Evolutionary conservation across 2,797 vertebrate species (phyloP).

Genomic region (Ambastaia sidthimunki): DNA sequence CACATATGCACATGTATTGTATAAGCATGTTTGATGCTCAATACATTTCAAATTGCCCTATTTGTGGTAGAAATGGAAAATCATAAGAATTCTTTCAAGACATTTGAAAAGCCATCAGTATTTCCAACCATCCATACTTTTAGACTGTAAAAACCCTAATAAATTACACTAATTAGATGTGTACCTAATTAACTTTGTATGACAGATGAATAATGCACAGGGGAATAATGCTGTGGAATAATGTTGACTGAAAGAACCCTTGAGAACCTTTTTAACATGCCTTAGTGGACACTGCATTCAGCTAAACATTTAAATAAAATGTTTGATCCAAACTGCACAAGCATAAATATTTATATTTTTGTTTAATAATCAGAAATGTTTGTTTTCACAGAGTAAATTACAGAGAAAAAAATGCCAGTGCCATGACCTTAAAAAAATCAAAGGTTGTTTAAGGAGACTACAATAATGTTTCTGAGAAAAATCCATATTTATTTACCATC

Average conservation of each 20-base stretch:
- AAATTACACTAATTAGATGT: too few relatives aligned
- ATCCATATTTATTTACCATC: not conserved
- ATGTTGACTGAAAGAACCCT: constrained; percentile 8
- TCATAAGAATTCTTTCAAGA: too few relatives aligned
- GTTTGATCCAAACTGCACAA: constrained; percentile 27
- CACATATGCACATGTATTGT: too few relatives aligned
- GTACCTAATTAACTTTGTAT: not conserved
- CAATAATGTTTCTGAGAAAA: not conserved
- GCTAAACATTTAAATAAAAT: constrained; percentile 39
- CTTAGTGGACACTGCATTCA: not conserved
- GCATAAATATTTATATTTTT: constrained; percentile 45
- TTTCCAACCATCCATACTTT: too few relatives aligned
- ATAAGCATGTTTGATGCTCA: too few relatives aligned
- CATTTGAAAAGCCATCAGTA: too few relatives aligned
- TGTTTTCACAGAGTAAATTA: constrained; percentile 23
- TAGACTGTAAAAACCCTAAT: too few relatives aligned
- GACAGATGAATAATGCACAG: not conserved
- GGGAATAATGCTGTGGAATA: too few relatives aligned
- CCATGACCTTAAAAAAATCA: constrained; percentile 15
- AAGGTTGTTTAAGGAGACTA: constrained; percentile 34
- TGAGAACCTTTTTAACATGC: constrained; percentile 24
- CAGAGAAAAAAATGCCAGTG: constrained; percentile 3
- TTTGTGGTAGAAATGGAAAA: too few relatives aligned
- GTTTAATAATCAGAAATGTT: constrained; percentile 46
- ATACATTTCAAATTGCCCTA: too few relatives aligned